phyloP scores from a whole-genome alignment of 2,888 invertebrate species.

The Pammene aurita region DNA sequence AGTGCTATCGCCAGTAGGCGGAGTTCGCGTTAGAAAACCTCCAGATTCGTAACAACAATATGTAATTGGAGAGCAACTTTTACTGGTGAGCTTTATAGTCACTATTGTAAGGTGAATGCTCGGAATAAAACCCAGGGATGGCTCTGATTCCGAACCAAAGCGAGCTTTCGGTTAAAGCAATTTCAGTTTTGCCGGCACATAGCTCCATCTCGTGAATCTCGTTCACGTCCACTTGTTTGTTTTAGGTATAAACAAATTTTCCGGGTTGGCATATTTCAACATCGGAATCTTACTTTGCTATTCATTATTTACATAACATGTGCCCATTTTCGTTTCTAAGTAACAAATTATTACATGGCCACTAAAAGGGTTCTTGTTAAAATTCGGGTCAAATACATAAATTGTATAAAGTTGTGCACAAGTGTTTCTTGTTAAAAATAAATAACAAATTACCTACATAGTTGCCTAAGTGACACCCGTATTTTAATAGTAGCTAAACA shows the following conservation, averaged over 20 bases:
- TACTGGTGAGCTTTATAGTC: no score
- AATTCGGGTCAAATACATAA: slow-evolving; percentile 27
- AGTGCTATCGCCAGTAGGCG: no score
- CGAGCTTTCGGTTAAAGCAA: slow-evolving; percentile 6
- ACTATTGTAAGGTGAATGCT: no score
- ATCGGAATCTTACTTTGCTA: slow-evolving; percentile 8
- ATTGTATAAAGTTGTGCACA: slow-evolving; percentile 2
- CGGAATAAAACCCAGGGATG: background rate
- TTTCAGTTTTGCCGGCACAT: background rate
- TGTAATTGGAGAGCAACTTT: no score
- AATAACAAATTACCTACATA: background rate
- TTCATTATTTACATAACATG: slow-evolving; percentile 21
- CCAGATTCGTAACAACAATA: no score
- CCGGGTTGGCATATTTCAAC: background rate
- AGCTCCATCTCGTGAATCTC: background rate
- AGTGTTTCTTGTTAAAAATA: background rate
- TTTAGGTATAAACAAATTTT: slow-evolving; percentile 4
- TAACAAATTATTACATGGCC: slow-evolving; percentile 20
- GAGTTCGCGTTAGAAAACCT: no score
- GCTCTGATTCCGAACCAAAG: background rate
- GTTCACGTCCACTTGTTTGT: background rate
- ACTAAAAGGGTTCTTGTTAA: slow-evolving; percentile 16
- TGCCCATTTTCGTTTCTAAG: slow-evolving; percentile 18
- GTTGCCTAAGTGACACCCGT: slow-evolving; percentile 1
- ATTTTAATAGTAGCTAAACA: slow-evolving; percentile 27